These are phyloP conservation scores for Ageneiosus marmoratus DNA, from an alignment of 2,113 vertebrate genomes.

Conservation along the genomic window DNA sequence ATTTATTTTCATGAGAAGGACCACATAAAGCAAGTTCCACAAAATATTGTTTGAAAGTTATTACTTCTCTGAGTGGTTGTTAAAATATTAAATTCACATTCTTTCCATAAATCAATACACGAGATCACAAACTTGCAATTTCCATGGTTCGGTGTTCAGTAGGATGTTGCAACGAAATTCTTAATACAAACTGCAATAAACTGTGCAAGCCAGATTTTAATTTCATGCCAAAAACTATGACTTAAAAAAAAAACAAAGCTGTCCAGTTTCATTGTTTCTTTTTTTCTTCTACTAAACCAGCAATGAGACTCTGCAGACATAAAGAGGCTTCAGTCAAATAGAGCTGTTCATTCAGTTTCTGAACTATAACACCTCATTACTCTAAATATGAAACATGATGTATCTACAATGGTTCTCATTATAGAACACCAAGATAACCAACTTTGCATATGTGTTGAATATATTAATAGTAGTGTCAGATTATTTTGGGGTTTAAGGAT, in stretches of 20 bases:
- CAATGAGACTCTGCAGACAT: neutral
- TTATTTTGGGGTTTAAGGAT: neutral
- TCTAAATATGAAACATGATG: neutral
- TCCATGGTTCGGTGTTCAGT: conserved; percentile 1
- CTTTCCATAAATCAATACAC: conserved; percentile 14
- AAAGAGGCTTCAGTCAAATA: neutral
- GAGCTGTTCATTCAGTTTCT: neutral
- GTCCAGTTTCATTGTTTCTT: neutral
- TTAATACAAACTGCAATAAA: neutral
- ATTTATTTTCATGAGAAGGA: conserved; percentile 65
- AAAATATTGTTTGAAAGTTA: neutral
- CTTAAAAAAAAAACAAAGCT: neutral
- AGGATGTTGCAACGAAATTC: neutral
- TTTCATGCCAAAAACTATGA: neutral
- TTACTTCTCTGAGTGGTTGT: neutral
- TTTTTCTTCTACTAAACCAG: neutral
- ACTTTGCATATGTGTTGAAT: neutral
- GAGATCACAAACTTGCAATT: neutral
- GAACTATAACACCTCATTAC: neutral
- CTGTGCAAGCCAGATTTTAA: neutral
- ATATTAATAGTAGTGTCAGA: neutral
- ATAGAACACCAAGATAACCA: no score
- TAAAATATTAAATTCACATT: neutral
- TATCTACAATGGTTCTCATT: no score
- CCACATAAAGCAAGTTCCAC: neutral